A percentile compares a stretch with the other conserved stretches of the same genome.
These are phyloP conservation scores for Macaria notata DNA, from an alignment of 2,888 invertebrate genomes.

Conservation along the genomic window DNA sequence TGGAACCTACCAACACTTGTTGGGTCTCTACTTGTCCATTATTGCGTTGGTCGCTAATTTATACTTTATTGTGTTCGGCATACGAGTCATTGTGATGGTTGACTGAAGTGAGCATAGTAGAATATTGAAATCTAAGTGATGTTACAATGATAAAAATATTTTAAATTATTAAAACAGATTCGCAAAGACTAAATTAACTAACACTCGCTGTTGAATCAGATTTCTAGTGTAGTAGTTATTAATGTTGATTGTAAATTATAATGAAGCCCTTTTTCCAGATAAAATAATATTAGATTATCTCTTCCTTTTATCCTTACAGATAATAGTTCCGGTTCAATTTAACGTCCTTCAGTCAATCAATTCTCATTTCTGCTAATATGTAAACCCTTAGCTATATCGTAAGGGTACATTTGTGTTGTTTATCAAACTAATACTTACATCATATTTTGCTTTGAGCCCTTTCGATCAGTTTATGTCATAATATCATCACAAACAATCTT, in stretches of 20 bases:
- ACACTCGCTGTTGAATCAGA: too few relatives aligned
- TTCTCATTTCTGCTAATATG: slow-evolving; percentile 15
- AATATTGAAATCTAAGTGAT: too few relatives aligned
- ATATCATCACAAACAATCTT: slow-evolving; percentile 2
- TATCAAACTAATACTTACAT: not conserved
- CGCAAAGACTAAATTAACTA: too few relatives aligned
- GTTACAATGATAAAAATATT: too few relatives aligned
- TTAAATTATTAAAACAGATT: too few relatives aligned
- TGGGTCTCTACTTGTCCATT: slow-evolving; percentile 56
- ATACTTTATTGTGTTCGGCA: slow-evolving; percentile 12
- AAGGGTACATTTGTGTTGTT: slow-evolving; percentile 31
- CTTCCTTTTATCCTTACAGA: too few relatives aligned
- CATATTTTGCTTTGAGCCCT: slow-evolving; percentile 21
- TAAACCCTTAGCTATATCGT: slow-evolving; percentile 32
- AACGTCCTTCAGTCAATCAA: slow-evolving; percentile 47
- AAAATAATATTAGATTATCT: too few relatives aligned
- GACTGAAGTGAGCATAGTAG: slow-evolving; percentile 42
- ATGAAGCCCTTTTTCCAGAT: too few relatives aligned
- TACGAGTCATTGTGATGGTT: slow-evolving; percentile 52
- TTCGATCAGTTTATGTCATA: not conserved
- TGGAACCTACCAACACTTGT: slow-evolving; percentile 47
- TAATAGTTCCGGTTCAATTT: too few relatives aligned
- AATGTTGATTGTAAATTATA: too few relatives aligned
- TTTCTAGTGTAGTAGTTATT: too few relatives aligned
- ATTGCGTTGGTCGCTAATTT: slow-evolving; percentile 17